These are phyloP conservation scores for Muscina levida DNA, from an alignment of 2,888 invertebrate species.

Conservation along the genomic window DNA sequence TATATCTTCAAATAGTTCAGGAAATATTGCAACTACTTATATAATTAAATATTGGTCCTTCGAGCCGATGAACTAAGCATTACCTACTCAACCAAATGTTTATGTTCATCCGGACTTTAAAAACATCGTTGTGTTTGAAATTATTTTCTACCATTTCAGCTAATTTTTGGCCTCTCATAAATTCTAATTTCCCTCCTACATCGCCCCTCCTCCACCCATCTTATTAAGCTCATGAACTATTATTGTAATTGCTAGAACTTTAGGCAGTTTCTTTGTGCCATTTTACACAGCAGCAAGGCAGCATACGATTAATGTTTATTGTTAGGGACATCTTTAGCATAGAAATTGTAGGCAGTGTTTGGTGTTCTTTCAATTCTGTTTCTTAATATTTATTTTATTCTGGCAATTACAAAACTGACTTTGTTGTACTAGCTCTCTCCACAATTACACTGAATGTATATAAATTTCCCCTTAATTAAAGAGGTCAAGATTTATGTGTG, in stretches of 20 bases:
- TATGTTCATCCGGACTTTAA: no score
- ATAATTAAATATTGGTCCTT: no score
- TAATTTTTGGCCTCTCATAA: no score
- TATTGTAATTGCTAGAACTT: not conserved
- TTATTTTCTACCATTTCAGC: no score
- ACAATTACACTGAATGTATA: not conserved
- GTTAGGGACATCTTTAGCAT: slow-evolving; percentile 11
- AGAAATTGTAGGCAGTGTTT: not conserved
- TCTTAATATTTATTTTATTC: not conserved
- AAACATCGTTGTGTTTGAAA: no score
- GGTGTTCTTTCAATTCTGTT: not conserved
- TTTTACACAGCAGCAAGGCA: not conserved
- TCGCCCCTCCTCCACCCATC: not conserved
- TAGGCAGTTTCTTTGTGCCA: not conserved
- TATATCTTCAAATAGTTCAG: no score
- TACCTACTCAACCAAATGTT: no score
- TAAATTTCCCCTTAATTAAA: not conserved
- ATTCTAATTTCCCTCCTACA: no score
- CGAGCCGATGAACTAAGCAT: no score
- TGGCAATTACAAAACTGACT: not conserved
- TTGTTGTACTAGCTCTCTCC: not conserved
- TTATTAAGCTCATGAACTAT: not conserved
- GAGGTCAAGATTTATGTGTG: not conserved
- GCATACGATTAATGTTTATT: slow-evolving; percentile 3
- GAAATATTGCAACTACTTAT: no score